These are phyloP conservation scores for Tursiops truncatus DNA, from an alignment of 2,113 vertebrate genomes.

Conservation along the genomic window DNA sequence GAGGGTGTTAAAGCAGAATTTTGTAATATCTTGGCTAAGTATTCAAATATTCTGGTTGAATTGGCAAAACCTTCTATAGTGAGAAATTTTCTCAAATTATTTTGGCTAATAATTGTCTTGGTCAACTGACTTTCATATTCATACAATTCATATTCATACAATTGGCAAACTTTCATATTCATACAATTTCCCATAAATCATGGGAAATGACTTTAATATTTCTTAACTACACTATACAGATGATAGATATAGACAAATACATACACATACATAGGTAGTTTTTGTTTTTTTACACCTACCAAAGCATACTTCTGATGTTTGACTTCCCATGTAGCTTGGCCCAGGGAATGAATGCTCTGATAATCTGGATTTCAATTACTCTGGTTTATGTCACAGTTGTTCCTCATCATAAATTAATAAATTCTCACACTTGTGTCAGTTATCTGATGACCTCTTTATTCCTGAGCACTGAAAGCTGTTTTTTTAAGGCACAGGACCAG, in stretches of 20 bases:
- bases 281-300: not conserved
- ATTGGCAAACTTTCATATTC: not conserved
- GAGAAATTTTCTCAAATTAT: not conserved
- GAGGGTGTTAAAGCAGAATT: not conserved
- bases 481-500: not conserved
- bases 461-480: not conserved
- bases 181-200: not conserved
- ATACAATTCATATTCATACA: not conserved
- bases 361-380: not conserved
- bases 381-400: not conserved
- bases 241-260: not conserved
- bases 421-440: not conserved
- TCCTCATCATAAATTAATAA: not conserved
- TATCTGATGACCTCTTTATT: not conserved
- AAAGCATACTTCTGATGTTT: not conserved
- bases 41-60: not conserved
- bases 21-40: not conserved
- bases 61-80: not conserved
- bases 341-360: not conserved
- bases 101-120: not conserved
- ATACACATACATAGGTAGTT: not conserved
- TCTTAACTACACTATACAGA: not conserved
- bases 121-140: not conserved
- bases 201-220: not conserved
- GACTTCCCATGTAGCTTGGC: not conserved